These are phyloP conservation scores for Eupelmus urozonus DNA, from an alignment of 2,888 invertebrate genomes.

Conservation along the genomic window DNA sequence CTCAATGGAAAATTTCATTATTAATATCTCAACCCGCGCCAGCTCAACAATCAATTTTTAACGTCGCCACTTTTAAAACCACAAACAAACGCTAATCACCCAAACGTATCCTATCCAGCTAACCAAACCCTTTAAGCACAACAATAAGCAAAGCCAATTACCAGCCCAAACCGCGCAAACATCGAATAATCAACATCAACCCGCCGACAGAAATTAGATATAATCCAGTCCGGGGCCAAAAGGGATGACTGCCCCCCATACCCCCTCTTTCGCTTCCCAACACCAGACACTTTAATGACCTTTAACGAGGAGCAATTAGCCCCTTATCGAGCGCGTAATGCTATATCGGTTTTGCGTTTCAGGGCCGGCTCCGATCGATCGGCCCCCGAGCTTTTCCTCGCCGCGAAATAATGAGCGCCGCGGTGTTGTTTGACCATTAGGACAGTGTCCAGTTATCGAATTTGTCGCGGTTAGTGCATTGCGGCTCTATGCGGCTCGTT, in stretches of 20 bases:
- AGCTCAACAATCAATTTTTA: no score
- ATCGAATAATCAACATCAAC: constrained; percentile 21
- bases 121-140: no score
- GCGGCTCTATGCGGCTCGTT: not conserved
- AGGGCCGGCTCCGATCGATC: constrained; percentile 60
- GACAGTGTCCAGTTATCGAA: constrained; percentile 54
- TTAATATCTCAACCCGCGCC: no score
- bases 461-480: constrained; percentile 26
- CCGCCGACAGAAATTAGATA: constrained; percentile 42
- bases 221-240: constrained; percentile 16
- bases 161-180: not conserved
- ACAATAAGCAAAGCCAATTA: not conserved
- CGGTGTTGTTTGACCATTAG: constrained; percentile 70
- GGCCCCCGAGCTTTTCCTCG: constrained; percentile 3
- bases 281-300: constrained; percentile 76
- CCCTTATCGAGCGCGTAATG: constrained; percentile 69
- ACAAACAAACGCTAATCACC: no score
- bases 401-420: constrained; percentile 49
- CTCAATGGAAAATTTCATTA: no score
- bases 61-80: no score
- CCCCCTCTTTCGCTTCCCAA: constrained; percentile 61
- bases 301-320: constrained; percentile 75
- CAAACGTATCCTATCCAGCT: no score
- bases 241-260: not conserved
- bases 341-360: constrained; percentile 68